Evolutionary conservation across 2,888 invertebrate species (phyloP), one percentile per base, ranked within the genome.

Genomic region (Tanytarsus gracilentus): DNA sequence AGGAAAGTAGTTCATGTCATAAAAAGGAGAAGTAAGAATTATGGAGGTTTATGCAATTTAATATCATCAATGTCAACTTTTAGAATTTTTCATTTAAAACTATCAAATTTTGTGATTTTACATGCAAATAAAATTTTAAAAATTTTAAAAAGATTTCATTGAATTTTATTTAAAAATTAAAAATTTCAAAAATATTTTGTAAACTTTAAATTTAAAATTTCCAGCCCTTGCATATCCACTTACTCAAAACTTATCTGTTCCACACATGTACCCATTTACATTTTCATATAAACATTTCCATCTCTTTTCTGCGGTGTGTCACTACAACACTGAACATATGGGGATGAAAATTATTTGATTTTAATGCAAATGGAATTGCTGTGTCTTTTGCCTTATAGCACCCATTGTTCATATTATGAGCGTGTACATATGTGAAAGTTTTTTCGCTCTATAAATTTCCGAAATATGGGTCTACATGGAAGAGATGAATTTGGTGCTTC

Each of bases 271-370:
- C n/a, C n/a, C n/a, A n/a, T n/a, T n/a, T n/a, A n/a, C n/a, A n/a
- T n/a, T n/a, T n/a, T n/a, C n/a, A n/a, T n/a, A n/a, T n/a, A n/a
- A n/a, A n/a, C n/a, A n/a, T n/a, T n/a, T n/a, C n/a, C n/a, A n/a
- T n/a, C n/a, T n/a, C n/a, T n/a, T n/a, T n/a, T n/a, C n/a, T n/a
- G n/a, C n/a, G n/a, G n/a, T n/a, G 44, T 18, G 23, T 44, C 33
- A 33, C 9, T 11, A 44, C 18, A 44, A 44, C 21, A 44, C 44
- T 18, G n/a, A 18, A 11, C 25, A 30, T 56, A 30, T 44, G 48
- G 58, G 58, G 58, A 27, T 48, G 48, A 40, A 29, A 58, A 58
- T 56, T 58, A 58, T 58, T 23, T 58, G 58, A 58, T 48, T 58
- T 58, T 58, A 58, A 58, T 58, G 58, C 58, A 58, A 58, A 58